Base-by-base conservation (phyloP, 2,113 vertebrate genomes). In the Myocastor coypus region DNA sequence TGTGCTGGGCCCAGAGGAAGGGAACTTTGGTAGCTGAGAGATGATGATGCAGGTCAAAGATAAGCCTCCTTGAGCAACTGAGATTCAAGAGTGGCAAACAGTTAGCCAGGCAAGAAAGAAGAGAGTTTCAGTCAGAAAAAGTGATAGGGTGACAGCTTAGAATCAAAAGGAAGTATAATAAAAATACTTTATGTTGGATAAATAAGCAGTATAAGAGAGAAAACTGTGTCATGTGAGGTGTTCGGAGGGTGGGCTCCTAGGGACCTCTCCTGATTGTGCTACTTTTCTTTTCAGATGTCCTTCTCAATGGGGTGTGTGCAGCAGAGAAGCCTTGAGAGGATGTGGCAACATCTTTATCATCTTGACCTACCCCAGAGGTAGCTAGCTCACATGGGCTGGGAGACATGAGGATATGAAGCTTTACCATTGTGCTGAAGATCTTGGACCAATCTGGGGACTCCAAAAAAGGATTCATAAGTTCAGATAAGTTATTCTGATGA, bases 131-230 rank as follows among this genome's bases (percentile, higher is more conserved):
- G 16, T 64, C 17, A 64, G 50, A 50, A 73, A 34, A 32, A 40
- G 4, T 11, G 22, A 8, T 69, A 19, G 3, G 26, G 5, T 42
- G 80, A 12, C 75, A 52, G 52, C 7, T 69, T 13, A 61, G 13
- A 91, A 7, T 40, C 40, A 7, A 7, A 66, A 83, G 17, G 9
- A 83, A 87, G 11, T 61, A 9, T 0, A 11, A 4, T 16, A 11
- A 52, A 82, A 55, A 40, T 55, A 32, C 37, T 75, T 17, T n/a
- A 22, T n/a, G 1, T 73, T 59, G 30, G 40, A 3, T 4, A 6
- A 55, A 10, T 42, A 19, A 7, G 19, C 0, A 0, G 9, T 20
- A 0, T 20, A 24, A 12, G 10, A 30, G 11, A 46, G 19, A 5
- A 9, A 28, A n/a, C 3, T 40, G 42, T 66, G 52, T 50, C 26